These are phyloP conservation scores for Terebella lapidaria DNA, from an alignment of 2,888 invertebrate genomes.

Conservation along the genomic window DNA sequence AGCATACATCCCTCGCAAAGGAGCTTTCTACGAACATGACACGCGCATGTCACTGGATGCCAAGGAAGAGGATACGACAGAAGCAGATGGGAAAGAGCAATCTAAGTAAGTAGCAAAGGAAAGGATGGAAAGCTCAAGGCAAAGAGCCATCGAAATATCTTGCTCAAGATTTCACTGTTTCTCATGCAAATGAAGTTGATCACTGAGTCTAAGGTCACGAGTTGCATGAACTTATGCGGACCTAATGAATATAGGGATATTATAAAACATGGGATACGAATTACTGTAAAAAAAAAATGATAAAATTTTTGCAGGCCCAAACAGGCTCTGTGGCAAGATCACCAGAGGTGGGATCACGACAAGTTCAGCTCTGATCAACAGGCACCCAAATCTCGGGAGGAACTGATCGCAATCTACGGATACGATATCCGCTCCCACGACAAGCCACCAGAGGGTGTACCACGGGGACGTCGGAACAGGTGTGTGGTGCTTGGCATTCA, in stretches of 20 bases:
- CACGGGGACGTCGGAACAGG: neutral
- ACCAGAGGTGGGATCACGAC: constrained; percentile 79
- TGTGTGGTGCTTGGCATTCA: too few relatives aligned
- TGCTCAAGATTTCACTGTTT: too few relatives aligned
- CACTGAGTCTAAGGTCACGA: too few relatives aligned
- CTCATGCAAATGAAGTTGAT: too few relatives aligned
- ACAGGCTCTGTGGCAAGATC: constrained; percentile 57
- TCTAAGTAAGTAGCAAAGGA: too few relatives aligned
- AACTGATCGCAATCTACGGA: constrained; percentile 79
- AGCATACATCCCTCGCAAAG: constrained; percentile 92
- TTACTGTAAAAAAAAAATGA: too few relatives aligned
- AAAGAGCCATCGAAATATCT: too few relatives aligned
- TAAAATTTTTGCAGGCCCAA: constrained; percentile 25
- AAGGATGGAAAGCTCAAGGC: too few relatives aligned
- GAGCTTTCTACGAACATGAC: constrained; percentile 95
- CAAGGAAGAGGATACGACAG: constrained; percentile 14
- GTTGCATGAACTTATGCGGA: too few relatives aligned
- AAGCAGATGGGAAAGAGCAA: neutral
- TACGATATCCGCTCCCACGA: constrained; percentile 74
- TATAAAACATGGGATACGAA: too few relatives aligned
- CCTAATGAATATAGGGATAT: too few relatives aligned
- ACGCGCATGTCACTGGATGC: constrained; percentile 32
- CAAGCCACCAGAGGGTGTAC: constrained; percentile 36
- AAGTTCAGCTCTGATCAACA: constrained; percentile 74
- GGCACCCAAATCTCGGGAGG: constrained; percentile 78